A percentile compares a stretch with the other conserved stretches of the same genome.
These are phyloP conservation scores for Athripsodes cinereus DNA, from an alignment of 2,888 invertebrate species.

Conservation along the genomic window DNA sequence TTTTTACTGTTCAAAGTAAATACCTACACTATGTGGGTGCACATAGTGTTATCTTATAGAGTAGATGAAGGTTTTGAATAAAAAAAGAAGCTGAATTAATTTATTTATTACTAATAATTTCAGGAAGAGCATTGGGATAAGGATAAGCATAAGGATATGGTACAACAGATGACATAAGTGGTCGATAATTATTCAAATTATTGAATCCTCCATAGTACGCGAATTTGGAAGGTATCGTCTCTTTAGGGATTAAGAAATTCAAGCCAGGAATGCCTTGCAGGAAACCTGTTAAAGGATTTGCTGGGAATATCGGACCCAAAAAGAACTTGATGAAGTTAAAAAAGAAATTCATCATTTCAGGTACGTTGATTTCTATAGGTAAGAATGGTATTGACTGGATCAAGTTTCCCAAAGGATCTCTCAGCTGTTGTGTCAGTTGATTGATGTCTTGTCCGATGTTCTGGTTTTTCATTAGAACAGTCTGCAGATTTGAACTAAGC, in stretches of 20 bases:
- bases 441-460: neutral
- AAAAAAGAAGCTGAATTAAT: neutral
- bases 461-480: neutral
- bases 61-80: neutral
- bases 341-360: slow-evolving; percentile 36
- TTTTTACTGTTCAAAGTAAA: too few species aligned
- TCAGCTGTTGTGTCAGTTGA: neutral
- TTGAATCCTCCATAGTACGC: neutral
- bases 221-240: neutral
- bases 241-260: slow-evolving; percentile 17
- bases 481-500: neutral
- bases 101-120: neutral
- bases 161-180: too few species aligned
- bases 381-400: slow-evolving; percentile 51
- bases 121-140: neutral
- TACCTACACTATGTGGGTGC: too few species aligned
- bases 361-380: slow-evolving; percentile 59
- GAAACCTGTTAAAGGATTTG: slow-evolving; percentile 36
- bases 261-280: slow-evolving; percentile 37
- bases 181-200: neutral
- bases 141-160: neutral
- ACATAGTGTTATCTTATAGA: neutral
- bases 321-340: neutral
- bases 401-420: slow-evolving; percentile 28
- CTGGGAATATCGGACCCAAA: neutral